A percentile compares a stretch with the other conserved stretches of the same genome.
Evolutionary conservation across 2,888 invertebrate genomes (phyloP).

Genomic region (Pseudanteris insignis): DNA sequence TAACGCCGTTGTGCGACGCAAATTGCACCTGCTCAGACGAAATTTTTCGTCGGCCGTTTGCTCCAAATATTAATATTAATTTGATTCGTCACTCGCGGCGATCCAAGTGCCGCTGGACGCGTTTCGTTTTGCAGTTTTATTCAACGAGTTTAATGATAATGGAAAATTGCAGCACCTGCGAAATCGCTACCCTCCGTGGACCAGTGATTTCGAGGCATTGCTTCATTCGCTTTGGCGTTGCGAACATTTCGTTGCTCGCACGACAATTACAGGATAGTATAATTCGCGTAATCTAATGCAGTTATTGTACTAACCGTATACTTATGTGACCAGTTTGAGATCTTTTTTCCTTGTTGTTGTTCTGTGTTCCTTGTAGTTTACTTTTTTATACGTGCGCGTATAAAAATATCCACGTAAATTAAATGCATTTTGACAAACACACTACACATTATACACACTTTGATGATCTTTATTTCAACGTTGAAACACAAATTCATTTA

Average conservation of each 20-base stretch:
- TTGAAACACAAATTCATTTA: too few species aligned
- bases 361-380: too few species aligned
- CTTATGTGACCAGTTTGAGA: not conserved
- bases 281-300: slow-evolving; percentile 30
- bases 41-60: slow-evolving; percentile 55
- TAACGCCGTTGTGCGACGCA: too few species aligned
- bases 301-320: slow-evolving; percentile 9
- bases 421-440: too few species aligned
- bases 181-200: slow-evolving; percentile 26
- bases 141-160: slow-evolving; percentile 58
- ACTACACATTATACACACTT: too few species aligned
- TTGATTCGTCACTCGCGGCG: slow-evolving; percentile 63
- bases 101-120: slow-evolving; percentile 46
- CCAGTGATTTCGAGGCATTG: slow-evolving; percentile 9
- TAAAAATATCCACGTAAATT: too few species aligned
- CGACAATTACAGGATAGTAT: slow-evolving; percentile 21
- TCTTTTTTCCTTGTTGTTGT: not conserved
- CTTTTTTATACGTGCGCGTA: too few species aligned
- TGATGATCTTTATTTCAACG: too few species aligned
- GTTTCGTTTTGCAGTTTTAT: slow-evolving; percentile 47
- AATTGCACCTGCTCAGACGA: slow-evolving; percentile 49
- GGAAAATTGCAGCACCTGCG: slow-evolving; percentile 44
- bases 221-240: slow-evolving; percentile 2
- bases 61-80: slow-evolving; percentile 63
- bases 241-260: slow-evolving; percentile 32